Base-by-base conservation (phyloP, 2,113 vertebrate genomes). In the Emydura subglobosa region DNA sequence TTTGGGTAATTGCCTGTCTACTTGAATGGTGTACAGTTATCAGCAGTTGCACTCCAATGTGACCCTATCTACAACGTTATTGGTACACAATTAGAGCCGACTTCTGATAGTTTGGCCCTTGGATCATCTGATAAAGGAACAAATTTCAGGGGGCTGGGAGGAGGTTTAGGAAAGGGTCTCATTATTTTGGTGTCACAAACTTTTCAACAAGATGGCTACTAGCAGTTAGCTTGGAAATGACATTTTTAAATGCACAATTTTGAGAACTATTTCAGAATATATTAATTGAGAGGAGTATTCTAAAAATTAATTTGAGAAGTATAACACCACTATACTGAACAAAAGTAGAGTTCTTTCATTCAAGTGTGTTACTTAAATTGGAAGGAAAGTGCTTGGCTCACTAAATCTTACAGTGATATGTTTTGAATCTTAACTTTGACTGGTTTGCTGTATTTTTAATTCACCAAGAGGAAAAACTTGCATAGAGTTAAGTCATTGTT, bases 341-440 rank as follows among this genome's bases (percentile, higher is more conserved):
- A n/a, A 19, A 13, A 27, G 27, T 25, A 81, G 9, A 76, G 17
- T 55, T 25, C 65, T 72, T 72, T 19, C 31, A 6, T 39, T 88
- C 39, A 61, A 17, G 34, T 80, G 6, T 61, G 87, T 89, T 90
- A 42, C 85, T 92, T 6, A 44, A 19, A 31, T 89, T 47, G 83
- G 0, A 0, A 90, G 87, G 42, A 39, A 78, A 1, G 0, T 84
- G 54, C 7, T 1, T 4, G 83, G 79, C 27, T 92, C 8, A 6
- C 84, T 91, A 91, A 79, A 82, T 29, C 39, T n/a, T 92, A 3
- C 50, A 80, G 21, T 87, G 55, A 80, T 87, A 57, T 74, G 3
- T 34, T 87, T 81, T 90, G 19, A 94, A 92, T 94, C 85, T 92
- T 94, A 11, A 85, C 57, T 87, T 78, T n/a, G 29, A 2, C 24